phyloP scores from a whole-genome alignment of 2,797 vertebrate genomes.

The Adelosebastes latens region DNA sequence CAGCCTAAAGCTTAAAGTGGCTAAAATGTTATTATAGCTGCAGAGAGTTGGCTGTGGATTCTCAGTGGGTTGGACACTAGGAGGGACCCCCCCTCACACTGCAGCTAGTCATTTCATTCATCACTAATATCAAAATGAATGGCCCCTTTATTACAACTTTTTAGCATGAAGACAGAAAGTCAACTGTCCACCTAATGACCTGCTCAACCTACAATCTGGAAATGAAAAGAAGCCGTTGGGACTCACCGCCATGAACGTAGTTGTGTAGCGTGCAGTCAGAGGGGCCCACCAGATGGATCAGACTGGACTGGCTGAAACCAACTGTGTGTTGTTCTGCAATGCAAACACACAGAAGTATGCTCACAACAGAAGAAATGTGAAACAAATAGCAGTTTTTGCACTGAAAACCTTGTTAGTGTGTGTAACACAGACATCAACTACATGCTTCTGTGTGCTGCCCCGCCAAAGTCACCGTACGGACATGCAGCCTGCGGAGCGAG shows the following conservation, averaged over 20 bases:
- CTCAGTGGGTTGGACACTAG: not conserved
- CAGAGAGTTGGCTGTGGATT: not conserved
- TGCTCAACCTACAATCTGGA: not conserved
- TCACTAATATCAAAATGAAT: not conserved
- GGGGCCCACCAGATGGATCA: slow-evolving; percentile 95
- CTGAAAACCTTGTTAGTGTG: not conserved
- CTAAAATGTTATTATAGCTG: not conserved
- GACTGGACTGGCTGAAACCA: slow-evolving; percentile 93
- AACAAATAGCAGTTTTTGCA: not conserved
- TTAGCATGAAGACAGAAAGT: not conserved
- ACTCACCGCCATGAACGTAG: slow-evolving; percentile 94
- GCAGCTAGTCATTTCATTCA: not conserved
- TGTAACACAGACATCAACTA: not conserved
- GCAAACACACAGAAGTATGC: slow-evolving; percentile 18
- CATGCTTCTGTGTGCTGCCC: not conserved
- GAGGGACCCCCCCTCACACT: not conserved
- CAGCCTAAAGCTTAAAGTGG: not conserved
- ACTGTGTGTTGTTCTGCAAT: slow-evolving; percentile 88
- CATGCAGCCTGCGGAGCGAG: not conserved
- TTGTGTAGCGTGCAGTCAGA: slow-evolving; percentile 93
- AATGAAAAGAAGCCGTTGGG: not conserved
- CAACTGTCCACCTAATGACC: not conserved
- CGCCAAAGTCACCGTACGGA: not conserved
- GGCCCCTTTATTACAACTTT: too few relatives aligned
- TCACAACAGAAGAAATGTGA: not conserved